A percentile compares a stretch with the other conserved stretches of the same genome.
phyloP scores from a whole-genome alignment of 2,888 invertebrate species.

The Craniophora ligustri region DNA sequence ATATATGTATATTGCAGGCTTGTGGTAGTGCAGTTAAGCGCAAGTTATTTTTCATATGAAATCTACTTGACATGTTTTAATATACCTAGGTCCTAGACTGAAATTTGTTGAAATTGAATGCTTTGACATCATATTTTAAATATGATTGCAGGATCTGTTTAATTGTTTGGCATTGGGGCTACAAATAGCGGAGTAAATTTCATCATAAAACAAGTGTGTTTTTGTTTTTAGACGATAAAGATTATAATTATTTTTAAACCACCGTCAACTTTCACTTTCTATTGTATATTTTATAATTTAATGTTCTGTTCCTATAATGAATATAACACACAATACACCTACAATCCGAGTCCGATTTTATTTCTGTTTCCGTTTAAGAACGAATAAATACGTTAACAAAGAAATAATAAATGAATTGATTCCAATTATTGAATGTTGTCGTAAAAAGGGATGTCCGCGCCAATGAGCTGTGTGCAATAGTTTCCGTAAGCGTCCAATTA shows the following conservation, averaged over 20 bases:
- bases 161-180: too few species aligned
- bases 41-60: slow-evolving; percentile 15
- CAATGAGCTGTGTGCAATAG: slow-evolving; percentile 48
- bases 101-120: slow-evolving; percentile 1
- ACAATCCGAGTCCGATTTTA: slow-evolving; percentile 5
- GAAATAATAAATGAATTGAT: slow-evolving; percentile 32
- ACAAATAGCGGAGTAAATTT: too few species aligned
- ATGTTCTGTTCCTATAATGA: too few species aligned
- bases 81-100: slow-evolving; percentile 6
- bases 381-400: background rate
- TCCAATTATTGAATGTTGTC: slow-evolving; percentile 22
- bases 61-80: slow-evolving; percentile 13
- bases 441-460: slow-evolving; percentile 47
- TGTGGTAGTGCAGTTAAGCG: slow-evolving; percentile 17
- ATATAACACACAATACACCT: too few species aligned
- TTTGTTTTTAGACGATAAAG: too few species aligned
- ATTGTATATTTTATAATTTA: too few species aligned
- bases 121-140: background rate
- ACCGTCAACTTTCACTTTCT: too few species aligned
- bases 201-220: too few species aligned
- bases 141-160: too few species aligned
- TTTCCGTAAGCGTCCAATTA: slow-evolving; percentile 60
- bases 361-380: background rate
- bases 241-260: too few species aligned
- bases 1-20: slow-evolving; percentile 2